Evolutionary conservation across 23 tunicate genomes (phyloP).

Genomic region (Aplidium turbinatum): DNA sequence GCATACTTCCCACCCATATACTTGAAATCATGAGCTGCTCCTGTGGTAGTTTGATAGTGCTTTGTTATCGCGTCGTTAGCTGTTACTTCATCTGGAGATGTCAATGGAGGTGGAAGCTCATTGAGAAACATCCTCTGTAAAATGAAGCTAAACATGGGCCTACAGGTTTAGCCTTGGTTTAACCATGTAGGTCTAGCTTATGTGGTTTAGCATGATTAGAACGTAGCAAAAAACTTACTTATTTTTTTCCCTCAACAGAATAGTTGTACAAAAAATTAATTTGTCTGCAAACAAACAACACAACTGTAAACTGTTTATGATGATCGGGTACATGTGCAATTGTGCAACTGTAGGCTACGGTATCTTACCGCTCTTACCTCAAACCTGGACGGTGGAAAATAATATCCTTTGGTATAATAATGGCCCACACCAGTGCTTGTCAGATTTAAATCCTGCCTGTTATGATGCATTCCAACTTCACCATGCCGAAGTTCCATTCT

Average conservation of each 20-base stretch:
- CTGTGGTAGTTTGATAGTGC: conserved; percentile 80
- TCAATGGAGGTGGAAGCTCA: conserved; percentile 77
- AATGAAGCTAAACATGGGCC: conserved; percentile 3
- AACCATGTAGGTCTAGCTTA: no score
- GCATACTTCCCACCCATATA: conserved; percentile 69
- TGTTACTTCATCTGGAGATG: conserved; percentile 63
- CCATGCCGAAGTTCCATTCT: conserved; percentile 59
- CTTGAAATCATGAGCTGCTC: conserved; percentile 82
- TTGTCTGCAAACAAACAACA: no score
- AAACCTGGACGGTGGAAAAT: conserved; percentile 85
- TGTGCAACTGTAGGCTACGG: no score
- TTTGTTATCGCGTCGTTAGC: conserved; percentile 64
- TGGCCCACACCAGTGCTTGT: conserved; percentile 90
- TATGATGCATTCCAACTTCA: conserved; percentile 53
- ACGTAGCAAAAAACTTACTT: no score
- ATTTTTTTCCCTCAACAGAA: no score
- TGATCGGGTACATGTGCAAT: not conserved
- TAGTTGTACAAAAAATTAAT: no score
- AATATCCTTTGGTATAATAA: conserved; percentile 82
- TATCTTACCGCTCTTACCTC: conserved; percentile 57
- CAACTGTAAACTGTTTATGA: not conserved
- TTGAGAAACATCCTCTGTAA: conserved; percentile 66
- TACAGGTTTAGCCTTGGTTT: no score
- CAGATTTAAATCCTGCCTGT: conserved; percentile 70
- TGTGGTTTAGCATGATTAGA: no score